A percentile compares a stretch with the other conserved stretches of the same genome.
Conservation (phyloP, 2,797 vertebrate genomes). For the Gouania willdenowi region DNA sequence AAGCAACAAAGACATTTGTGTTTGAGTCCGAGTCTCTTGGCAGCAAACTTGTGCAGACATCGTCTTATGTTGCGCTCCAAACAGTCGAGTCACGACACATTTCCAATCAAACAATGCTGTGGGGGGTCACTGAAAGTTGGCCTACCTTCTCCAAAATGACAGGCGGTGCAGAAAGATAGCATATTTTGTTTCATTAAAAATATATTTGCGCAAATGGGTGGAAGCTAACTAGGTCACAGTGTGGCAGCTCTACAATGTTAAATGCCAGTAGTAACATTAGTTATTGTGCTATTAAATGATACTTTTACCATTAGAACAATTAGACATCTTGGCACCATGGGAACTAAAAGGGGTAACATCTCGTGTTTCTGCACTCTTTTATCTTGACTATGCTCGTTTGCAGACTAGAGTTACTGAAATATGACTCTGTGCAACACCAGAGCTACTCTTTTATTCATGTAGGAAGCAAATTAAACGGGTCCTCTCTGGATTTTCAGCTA, state of each 20-base stretch:
- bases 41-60: slow-evolving; percentile 3
- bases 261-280: no score
- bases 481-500: no score
- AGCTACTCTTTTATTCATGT: slow-evolving; percentile 9
- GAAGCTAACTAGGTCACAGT: slow-evolving; percentile 47
- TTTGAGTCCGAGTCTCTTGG: slow-evolving; percentile 1
- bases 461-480: background rate
- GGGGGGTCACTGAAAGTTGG: slow-evolving; percentile 7
- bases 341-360: no score
- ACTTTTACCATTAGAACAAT: no score
- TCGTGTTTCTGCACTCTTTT: slow-evolving; percentile 15
- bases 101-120: slow-evolving; percentile 6
- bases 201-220: slow-evolving; percentile 29
- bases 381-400: slow-evolving; percentile 7
- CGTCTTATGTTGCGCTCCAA: slow-evolving; percentile 21
- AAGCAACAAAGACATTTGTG: slow-evolving; percentile 1
- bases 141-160: slow-evolving; percentile 16
- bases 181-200: slow-evolving; percentile 44
- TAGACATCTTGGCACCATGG: no score
- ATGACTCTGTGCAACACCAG: background rate
- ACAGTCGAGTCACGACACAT: slow-evolving; percentile 1
- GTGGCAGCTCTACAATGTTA: slow-evolving; percentile 6
- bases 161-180: slow-evolving; percentile 6
- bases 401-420: slow-evolving; percentile 1
- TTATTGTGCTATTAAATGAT: no score